These are phyloP conservation scores for Gallinago paraguaiae DNA, from an alignment of 2,113 vertebrate genomes.

Conservation along the genomic window DNA sequence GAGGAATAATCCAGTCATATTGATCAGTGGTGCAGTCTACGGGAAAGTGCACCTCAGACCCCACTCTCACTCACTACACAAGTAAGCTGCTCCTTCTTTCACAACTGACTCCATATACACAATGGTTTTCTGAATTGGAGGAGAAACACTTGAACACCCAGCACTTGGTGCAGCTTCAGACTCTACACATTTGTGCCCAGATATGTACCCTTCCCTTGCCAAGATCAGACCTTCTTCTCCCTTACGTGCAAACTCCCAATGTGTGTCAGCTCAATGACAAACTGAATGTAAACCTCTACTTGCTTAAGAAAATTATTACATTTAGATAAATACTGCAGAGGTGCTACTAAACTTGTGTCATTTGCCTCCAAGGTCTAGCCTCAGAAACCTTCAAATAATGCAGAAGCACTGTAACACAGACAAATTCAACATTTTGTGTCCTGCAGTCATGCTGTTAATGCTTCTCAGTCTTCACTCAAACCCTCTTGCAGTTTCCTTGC, in stretches of 20 bases:
- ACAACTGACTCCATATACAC: background rate
- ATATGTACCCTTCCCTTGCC: background rate
- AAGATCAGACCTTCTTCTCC: background rate
- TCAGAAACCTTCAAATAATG: background rate
- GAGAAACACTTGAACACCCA: background rate
- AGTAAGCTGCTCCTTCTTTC: fast-evolving
- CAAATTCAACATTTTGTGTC: background rate
- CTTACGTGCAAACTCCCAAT: background rate
- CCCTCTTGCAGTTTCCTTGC: background rate
- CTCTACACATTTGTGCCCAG: background rate
- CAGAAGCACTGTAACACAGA: background rate
- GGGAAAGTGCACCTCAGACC: background rate
- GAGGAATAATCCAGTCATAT: background rate
- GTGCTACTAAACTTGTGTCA: background rate
- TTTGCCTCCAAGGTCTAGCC: background rate
- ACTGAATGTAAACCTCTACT: background rate
- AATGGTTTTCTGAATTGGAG: background rate
- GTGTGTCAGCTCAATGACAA: background rate
- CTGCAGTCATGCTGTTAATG: background rate
- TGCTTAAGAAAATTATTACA: background rate
- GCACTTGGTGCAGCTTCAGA: background rate
- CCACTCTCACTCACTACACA: background rate
- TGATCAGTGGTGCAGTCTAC: background rate
- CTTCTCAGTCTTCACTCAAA: background rate
- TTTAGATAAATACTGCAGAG: background rate